Evolutionary conservation across 1,140 invertebrate genomes (phyloP).

Genomic region (Drosophila virilis): DNA sequence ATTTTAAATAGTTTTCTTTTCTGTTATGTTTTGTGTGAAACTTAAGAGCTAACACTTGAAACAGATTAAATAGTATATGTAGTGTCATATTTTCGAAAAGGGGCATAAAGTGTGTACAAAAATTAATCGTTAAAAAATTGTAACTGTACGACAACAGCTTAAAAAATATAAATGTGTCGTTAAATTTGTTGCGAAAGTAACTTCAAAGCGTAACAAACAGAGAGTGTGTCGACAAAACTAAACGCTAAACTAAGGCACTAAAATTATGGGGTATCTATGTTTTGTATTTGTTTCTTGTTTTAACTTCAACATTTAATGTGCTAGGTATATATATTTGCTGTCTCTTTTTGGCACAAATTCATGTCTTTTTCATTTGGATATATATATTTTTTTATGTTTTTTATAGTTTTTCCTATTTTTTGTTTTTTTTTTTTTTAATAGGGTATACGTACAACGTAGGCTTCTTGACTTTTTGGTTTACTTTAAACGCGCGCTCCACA

Average conservation of each 20-base stretch:
- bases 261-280: slow-evolving; percentile 46
- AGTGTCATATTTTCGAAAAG: slow-evolving; percentile 30
- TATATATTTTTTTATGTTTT: slow-evolving; percentile 30
- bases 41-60: slow-evolving; percentile 51
- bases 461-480: slow-evolving; percentile 57
- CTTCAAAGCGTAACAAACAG: slow-evolving; percentile 47
- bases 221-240: slow-evolving; percentile 53
- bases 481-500: slow-evolving; percentile 69
- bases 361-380: slow-evolving; percentile 63
- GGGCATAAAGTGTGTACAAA: slow-evolving; percentile 50
- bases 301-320: slow-evolving; percentile 72
- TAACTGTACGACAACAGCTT: slow-evolving; percentile 66
- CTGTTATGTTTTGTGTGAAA: slow-evolving; percentile 22
- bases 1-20: slow-evolving; percentile 1
- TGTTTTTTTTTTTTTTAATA: slow-evolving; percentile 22
- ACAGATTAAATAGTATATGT: slow-evolving; percentile 42
- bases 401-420: slow-evolving; percentile 19
- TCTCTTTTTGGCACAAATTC: slow-evolving; percentile 74
- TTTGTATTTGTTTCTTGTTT: slow-evolving; percentile 14
- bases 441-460: slow-evolving; percentile 73
- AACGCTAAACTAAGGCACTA: slow-evolving; percentile 49
- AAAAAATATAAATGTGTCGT: slow-evolving; percentile 63
- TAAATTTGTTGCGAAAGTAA: slow-evolving; percentile 48
- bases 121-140: slow-evolving; percentile 50
- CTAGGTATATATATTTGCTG: slow-evolving; percentile 52